Conservation (phyloP, 2,888 invertebrate genomes). For the Malthinus flaveolus region DNA sequence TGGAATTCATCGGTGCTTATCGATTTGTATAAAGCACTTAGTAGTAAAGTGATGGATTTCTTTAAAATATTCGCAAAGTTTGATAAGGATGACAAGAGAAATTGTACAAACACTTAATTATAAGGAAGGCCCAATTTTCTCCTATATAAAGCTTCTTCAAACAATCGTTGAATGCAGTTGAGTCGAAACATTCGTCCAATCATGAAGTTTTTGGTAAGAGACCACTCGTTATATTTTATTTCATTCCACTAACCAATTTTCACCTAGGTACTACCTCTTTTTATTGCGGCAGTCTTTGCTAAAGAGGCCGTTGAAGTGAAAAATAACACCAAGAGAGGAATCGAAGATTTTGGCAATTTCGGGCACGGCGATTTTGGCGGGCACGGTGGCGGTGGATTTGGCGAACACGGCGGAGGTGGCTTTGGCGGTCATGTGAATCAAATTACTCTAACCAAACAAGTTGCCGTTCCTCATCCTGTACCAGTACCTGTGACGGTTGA, state of each 20-base stretch:
- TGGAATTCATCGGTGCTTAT: constrained; percentile 18
- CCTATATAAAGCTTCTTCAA: constrained; percentile 16
- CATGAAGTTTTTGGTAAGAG: constrained; percentile 26
- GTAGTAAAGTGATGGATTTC: constrained; percentile 9
- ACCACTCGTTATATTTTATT: neutral
- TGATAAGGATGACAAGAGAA: constrained; percentile 19
- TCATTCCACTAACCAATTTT: neutral
- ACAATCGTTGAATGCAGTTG: constrained; percentile 14
- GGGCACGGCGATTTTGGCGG: constrained; percentile 28
- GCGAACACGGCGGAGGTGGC: constrained; percentile 32
- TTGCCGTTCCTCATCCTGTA: constrained; percentile 57
- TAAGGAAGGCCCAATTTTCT: neutral
- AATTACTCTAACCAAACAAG: constrained; percentile 55
- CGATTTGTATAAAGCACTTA: constrained; percentile 15
- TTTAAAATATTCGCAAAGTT: constrained; percentile 8
- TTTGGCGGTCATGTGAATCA: constrained; percentile 35
- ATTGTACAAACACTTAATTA: constrained; percentile 10
- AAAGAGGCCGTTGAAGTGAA: constrained; percentile 14
- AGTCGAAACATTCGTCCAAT: constrained; percentile 10
- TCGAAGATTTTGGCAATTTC: constrained; percentile 18
- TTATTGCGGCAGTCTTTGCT: constrained; percentile 25
- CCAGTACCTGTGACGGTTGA: constrained; percentile 59
- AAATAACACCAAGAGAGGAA: constrained; percentile 17
- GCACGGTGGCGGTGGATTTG: constrained; percentile 23
- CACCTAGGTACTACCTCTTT: constrained; percentile 13